A percentile compares a stretch with the other conserved stretches of the same genome.
Evolutionary conservation across 2,888 invertebrate genomes (phyloP).

Genomic region (Acrocyrtus sp.): DNA sequence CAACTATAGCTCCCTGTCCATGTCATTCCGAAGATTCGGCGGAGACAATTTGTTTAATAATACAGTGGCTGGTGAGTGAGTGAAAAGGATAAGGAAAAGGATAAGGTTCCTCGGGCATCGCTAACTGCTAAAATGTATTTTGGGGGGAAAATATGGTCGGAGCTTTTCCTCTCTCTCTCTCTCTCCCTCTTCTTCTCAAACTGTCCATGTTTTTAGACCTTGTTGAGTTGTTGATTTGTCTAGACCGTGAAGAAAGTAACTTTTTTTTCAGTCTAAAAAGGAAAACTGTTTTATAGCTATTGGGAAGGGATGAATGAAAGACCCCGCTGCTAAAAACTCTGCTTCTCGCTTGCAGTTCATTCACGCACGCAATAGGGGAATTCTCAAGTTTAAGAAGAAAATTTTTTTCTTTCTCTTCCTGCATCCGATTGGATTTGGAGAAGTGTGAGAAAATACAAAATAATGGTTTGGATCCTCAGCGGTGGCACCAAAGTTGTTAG

Average conservation of each 20-base stretch:
- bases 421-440: not conserved
- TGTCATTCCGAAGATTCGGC: constrained; percentile 12
- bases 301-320: not conserved
- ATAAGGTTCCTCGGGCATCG: too few species aligned
- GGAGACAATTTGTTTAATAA: constrained; percentile 39
- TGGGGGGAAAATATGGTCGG: not conserved
- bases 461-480: not conserved
- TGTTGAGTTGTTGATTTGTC: not conserved
- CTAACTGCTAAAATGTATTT: not conserved
- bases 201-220: constrained; percentile 10
- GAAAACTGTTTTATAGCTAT: not conserved
- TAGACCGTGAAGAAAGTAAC: not conserved
- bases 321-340: not conserved
- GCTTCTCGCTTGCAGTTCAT: not conserved
- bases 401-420: too few species aligned
- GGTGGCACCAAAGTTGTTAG: not conserved
- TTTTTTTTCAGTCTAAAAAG: not conserved
- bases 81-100: constrained; percentile 4
- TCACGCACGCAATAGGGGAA: constrained; percentile 6
- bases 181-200: too few species aligned
- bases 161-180: too few species aligned
- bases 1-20: not conserved
- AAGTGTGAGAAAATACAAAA: not conserved
- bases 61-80: constrained; percentile 19
- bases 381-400: not conserved